A percentile compares a stretch with the other conserved stretches of the same genome.
phyloP scores from a whole-genome alignment of 2,888 invertebrate genomes.

The Acrobasis suavella region DNA sequence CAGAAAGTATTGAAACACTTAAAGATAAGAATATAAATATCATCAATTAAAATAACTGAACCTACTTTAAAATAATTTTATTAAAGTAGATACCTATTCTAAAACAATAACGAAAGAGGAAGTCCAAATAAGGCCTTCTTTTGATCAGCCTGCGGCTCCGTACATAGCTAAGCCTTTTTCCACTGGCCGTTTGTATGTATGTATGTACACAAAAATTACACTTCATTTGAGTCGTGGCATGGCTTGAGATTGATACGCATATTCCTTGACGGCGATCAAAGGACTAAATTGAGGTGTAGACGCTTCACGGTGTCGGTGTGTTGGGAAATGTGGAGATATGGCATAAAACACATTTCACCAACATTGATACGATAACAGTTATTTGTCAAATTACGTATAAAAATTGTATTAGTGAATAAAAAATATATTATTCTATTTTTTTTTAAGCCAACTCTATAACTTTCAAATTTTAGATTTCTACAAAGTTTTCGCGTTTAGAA shows the following conservation, averaged over 20 bases:
- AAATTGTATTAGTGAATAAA: neutral
- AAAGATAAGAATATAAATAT: too few species aligned
- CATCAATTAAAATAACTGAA: too few species aligned
- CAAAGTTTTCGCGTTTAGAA: too few species aligned
- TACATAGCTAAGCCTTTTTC: slow-evolving; percentile 55
- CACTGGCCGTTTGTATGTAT: slow-evolving; percentile 44
- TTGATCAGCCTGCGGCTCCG: slow-evolving; percentile 43
- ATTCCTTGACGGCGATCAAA: slow-evolving; percentile 18
- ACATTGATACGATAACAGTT: neutral
- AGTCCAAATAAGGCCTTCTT: slow-evolving; percentile 43
- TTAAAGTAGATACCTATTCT: slow-evolving; percentile 23
- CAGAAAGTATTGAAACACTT: too few species aligned
- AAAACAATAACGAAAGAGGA: slow-evolving; percentile 1
- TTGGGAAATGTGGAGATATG: neutral
- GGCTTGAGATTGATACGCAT: slow-evolving; percentile 49
- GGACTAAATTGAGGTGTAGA: slow-evolving; percentile 4
- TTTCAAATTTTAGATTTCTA: too few species aligned
- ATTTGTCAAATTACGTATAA: neutral
- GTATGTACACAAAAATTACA: slow-evolving; percentile 56
- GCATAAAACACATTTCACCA: neutral
- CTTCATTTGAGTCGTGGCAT: slow-evolving; percentile 51
- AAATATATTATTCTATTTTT: too few species aligned
- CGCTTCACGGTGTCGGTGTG: neutral
- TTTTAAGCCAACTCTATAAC: too few species aligned
- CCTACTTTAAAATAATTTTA: slow-evolving; percentile 14